Percentiles rank a stretch among this genome's conserved stretches.
phyloP scores from a whole-genome alignment of 2,113 vertebrate genomes.

The Mormyrus iriodes region DNA sequence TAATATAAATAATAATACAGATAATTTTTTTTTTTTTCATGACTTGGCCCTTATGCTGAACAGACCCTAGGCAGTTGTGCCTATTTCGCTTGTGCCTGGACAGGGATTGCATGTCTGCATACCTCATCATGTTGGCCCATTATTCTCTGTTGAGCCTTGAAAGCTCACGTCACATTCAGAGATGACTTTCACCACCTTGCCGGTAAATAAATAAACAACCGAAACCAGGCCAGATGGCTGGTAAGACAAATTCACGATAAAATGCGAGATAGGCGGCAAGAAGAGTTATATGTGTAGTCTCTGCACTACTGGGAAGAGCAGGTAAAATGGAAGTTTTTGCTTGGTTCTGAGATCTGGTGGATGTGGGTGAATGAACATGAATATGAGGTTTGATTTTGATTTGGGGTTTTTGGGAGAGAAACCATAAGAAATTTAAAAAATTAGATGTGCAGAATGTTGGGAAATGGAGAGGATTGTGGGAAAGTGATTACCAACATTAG shows the following conservation, averaged over 20 bases:
- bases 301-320: neutral
- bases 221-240: slow-evolving; percentile 42
- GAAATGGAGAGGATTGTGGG: neutral
- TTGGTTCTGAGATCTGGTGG: neutral
- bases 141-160: slow-evolving; percentile 69
- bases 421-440: neutral
- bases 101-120: neutral
- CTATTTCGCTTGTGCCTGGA: neutral
- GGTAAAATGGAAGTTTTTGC: neutral
- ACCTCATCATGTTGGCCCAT: slow-evolving; percentile 72
- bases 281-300: neutral
- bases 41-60: neutral
- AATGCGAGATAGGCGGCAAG: neutral
- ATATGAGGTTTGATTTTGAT: neutral
- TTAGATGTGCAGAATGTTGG: neutral
- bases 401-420: neutral
- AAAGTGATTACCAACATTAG: neutral
- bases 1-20: neutral
- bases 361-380: neutral
- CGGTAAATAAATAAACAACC: slow-evolving; percentile 38
- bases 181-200: neutral
- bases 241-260: slow-evolving; percentile 30
- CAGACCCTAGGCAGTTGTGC: neutral
- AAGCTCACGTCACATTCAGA: slow-evolving; percentile 23
- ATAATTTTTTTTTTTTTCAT: neutral